Base-by-base conservation (phyloP, 2,888 invertebrate species). In the Tenodera sinensis region DNA sequence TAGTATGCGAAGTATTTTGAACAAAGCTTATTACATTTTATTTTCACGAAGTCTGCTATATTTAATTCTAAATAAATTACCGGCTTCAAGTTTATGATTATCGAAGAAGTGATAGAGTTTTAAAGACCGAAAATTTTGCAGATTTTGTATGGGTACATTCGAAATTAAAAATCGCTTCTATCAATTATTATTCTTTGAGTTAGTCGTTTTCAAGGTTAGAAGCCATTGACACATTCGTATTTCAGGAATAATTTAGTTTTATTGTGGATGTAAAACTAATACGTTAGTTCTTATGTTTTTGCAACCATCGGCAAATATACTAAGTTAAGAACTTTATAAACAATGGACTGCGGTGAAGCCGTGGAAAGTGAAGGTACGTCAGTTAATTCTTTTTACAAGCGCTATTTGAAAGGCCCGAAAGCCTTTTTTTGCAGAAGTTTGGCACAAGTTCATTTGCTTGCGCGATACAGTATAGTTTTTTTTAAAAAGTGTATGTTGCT, bases 151-250 rank as follows among this genome's bases (percentile, higher is more conserved):
- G 54, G 54, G 20, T 71, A 20, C 54, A 20, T 71, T 25, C 27
- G 15, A 30, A 82, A 83, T 82, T 89, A 89, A 89, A 89, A 82
- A 83, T 83, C 83, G 20, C 27, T 87, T 89, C 89, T 89, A 84
- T 84, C 87, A 89, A 89, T 83, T 87, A 83, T n/a, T 87, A 87
- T 83, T 89, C 89, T 89, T 87, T 89, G 89, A 87, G 86, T 88
- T 88, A 88, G 84, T 85, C 88, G 82, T 88, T 54, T 89, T 47
- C 89, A 88, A 86, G 88, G 88, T 88, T 87, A 88, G 47, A 87
- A 87, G 87, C 87, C 87, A 87, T 87, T 87, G 87, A 82, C 82
- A 87, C 82, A 87, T 30, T 85, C 85, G 47, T 42, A n/a, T n/a
- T n/a, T 34, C 30, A 27, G n/a, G 25, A 42, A 28, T 85, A 34